Evolutionary conservation across 1,140 invertebrate species (phyloP).

Genomic region (Drosophila nebulosa): DNA sequence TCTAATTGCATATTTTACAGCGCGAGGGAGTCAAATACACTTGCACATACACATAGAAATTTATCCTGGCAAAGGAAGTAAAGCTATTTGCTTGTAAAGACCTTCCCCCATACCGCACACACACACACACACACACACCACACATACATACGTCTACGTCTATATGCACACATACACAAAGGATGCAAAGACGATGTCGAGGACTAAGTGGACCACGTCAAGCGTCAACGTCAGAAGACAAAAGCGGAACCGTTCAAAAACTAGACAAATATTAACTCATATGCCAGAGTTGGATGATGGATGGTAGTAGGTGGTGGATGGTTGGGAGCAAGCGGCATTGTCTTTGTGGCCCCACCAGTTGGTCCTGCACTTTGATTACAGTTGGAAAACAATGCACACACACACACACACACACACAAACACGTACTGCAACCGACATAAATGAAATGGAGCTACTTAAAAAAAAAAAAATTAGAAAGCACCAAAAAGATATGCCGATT

Average conservation of each 20-base stretch:
- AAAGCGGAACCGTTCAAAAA: slow-evolving; percentile 66
- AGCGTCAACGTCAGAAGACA: slow-evolving; percentile 47
- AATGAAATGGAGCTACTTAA: slow-evolving; percentile 34
- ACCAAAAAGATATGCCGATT: neutral
- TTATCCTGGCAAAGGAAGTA: slow-evolving; percentile 63
- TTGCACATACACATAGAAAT: slow-evolving; percentile 13
- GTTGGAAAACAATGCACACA: slow-evolving; percentile 37
- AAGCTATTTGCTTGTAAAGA: slow-evolving; percentile 62
- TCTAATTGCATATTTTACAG: slow-evolving; percentile 80
- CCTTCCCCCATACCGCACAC: neutral
- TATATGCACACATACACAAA: neutral
- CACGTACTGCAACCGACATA: neutral
- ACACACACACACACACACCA: neutral
- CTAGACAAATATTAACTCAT: slow-evolving; percentile 77
- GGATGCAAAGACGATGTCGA: slow-evolving; percentile 36
- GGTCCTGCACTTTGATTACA: slow-evolving; percentile 30
- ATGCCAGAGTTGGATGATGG: slow-evolving; percentile 38
- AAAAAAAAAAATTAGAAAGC: slow-evolving; percentile 4
- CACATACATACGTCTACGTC: neutral
- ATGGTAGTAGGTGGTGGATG: neutral
- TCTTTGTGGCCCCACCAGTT: slow-evolving; percentile 26
- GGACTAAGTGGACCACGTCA: slow-evolving; percentile 47
- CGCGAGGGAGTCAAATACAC: slow-evolving; percentile 45
- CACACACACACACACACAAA: slow-evolving; percentile 9
- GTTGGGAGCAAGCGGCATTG: slow-evolving; percentile 3